phyloP scores from a whole-genome alignment of 2,888 invertebrate genomes.

The Caenorhabditis panamensis region DNA sequence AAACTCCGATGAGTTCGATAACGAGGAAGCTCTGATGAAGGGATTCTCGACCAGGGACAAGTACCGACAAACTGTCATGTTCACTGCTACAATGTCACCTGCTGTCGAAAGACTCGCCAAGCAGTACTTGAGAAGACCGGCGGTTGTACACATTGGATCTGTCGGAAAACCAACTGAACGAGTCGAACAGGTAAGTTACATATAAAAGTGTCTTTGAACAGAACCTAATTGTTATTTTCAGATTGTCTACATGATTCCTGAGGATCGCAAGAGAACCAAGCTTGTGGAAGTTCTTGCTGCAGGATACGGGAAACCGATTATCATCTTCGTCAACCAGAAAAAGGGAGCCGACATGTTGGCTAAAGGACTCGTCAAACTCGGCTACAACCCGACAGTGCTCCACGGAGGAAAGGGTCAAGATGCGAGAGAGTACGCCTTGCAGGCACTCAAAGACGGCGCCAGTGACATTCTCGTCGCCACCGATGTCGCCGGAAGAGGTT shows the following conservation, averaged over 20 bases:
- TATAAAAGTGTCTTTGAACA: background rate
- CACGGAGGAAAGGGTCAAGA: constrained; percentile 98
- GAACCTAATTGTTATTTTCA: too few species aligned
- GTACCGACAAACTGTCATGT: constrained; percentile 99
- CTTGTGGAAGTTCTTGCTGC: constrained; percentile 91
- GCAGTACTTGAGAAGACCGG: constrained; percentile 94
- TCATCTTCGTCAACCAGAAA: constrained; percentile 99
- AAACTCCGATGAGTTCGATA: constrained; percentile 97
- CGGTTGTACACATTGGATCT: constrained; percentile 97
- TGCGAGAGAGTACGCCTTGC: constrained; percentile 88
- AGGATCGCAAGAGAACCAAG: constrained; percentile 95
- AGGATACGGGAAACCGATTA: constrained; percentile 86
- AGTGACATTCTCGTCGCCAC: constrained; percentile 99
- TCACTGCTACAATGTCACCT: constrained; percentile 99
- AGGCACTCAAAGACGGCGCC: constrained; percentile 94
- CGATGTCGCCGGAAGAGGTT: constrained; percentile 94
- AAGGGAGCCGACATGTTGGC: constrained; percentile 98
- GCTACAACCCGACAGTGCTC: constrained; percentile 95
- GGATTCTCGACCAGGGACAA: constrained; percentile 97
- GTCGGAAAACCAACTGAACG: constrained; percentile 97
- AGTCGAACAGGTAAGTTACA: constrained; percentile 87
- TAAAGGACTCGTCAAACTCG: constrained; percentile 95
- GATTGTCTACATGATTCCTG: constrained; percentile 94
- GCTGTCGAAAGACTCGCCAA: constrained; percentile 96
- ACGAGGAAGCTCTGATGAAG: constrained; percentile 90